A percentile compares a stretch with the other conserved stretches of the same genome.
phyloP scores from a whole-genome alignment of 2,797 vertebrate genomes.

The Psittacula echo region DNA sequence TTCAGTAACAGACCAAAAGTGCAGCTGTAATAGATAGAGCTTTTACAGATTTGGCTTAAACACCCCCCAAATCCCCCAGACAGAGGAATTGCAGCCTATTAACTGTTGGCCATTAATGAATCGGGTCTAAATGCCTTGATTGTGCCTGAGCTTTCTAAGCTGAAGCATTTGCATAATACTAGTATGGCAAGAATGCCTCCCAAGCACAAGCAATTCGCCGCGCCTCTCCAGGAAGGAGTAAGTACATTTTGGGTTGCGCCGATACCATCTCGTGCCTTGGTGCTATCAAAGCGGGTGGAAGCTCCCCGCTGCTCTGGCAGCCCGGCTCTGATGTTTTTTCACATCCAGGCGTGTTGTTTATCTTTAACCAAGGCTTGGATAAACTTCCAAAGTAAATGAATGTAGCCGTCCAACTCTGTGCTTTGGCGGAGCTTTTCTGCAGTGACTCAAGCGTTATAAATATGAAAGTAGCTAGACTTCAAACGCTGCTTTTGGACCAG shows the following conservation, averaged over 20 bases:
- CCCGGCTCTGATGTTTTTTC: slow-evolving; percentile 42
- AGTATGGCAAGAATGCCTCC: slow-evolving; percentile 37
- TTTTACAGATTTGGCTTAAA: neutral
- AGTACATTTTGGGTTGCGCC: neutral
- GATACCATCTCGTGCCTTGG: slow-evolving; percentile 26
- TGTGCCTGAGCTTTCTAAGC: slow-evolving; percentile 29
- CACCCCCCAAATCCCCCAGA: neutral
- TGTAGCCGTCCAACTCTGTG: neutral
- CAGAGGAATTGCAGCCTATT: slow-evolving; percentile 51
- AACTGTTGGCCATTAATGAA: slow-evolving; percentile 9
- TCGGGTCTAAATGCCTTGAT: slow-evolving; percentile 1
- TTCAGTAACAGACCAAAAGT: neutral
- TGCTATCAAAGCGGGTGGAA: neutral
- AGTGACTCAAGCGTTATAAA: slow-evolving; percentile 6
- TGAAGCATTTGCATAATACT: neutral
- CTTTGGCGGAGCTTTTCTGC: neutral
- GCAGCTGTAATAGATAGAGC: neutral
- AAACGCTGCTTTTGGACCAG: slow-evolving; percentile 16
- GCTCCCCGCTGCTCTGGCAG: slow-evolving; percentile 24
- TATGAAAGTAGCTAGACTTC: slow-evolving; percentile 32
- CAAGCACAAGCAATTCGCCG: neutral
- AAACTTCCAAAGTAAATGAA: slow-evolving; percentile 60
- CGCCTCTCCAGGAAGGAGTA: slow-evolving; percentile 18
- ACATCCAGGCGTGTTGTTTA: slow-evolving; percentile 36
- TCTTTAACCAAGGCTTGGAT: slow-evolving; percentile 53